Conservation (phyloP, 1,140 invertebrate species). For the Oncopeltus fasciatus region DNA sequence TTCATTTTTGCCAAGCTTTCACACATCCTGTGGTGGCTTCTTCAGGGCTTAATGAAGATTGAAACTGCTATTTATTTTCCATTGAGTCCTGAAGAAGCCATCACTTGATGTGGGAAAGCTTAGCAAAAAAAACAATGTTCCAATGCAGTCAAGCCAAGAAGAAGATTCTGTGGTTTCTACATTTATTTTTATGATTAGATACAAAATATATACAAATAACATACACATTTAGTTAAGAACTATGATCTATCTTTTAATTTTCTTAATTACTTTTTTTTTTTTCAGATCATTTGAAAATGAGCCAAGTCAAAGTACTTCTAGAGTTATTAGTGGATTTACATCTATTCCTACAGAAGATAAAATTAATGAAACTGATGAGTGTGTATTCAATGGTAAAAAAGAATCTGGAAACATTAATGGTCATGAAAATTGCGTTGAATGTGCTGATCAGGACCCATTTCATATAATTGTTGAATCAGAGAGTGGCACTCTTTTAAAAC, state of each 20-base stretch:
- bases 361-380: background rate
- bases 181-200: no score
- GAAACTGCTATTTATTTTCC: no score
- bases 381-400: background rate
- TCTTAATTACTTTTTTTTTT: no score
- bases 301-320: background rate
- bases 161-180: no score
- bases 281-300: background rate
- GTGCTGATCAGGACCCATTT: background rate
- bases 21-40: no score
- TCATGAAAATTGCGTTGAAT: background rate
- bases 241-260: background rate
- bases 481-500: constrained; percentile 7
- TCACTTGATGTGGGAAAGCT: no score
- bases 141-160: no score
- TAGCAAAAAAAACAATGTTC: no score
- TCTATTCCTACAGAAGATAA: background rate
- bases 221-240: background rate
- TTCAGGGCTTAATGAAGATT: no score
- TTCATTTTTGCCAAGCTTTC: no score
- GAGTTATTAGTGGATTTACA: background rate
- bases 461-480: constrained; percentile 10
- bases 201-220: no score
- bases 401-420: constrained; percentile 1
- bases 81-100: no score